Base-by-base conservation (phyloP, 2,113 vertebrate genomes). In the Leptodactylus fuscus region DNA sequence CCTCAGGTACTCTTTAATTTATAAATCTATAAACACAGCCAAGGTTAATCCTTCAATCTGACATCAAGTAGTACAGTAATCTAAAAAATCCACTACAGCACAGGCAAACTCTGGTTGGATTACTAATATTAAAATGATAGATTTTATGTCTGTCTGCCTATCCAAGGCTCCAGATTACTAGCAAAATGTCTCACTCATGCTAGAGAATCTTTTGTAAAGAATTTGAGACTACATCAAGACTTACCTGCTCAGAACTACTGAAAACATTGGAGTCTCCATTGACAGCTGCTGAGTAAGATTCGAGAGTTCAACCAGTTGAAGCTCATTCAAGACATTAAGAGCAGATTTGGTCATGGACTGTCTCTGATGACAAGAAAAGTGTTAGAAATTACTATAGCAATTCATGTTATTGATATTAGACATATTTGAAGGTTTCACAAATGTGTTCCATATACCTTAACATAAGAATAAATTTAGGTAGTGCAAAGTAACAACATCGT, bases 221-320 rank as follows among this genome's bases (percentile, higher is more conserved):
- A 74, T 49, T 18, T 18, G 20, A 16, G 44, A 16, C 24, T 49
- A 13, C 29, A 49, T 32, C 8, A 2, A 27, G 22, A 90, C 89
- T 60, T 82, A 95, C 95, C 34, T 92, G 81, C 0, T 85, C 60
- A 91, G 76, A 73, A 90, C 92, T 16, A 94, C 16, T 29, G 85
- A 89, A 77, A 91, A 92, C 48, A 81, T 75, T 81, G 83, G 48
- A 62, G 90, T 36, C 48, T 13, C 81, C 11, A 90, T 41, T 20
- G 89, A 6, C 0, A 87, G 0, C 22, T 4, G 15, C 34, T 15
- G 20, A n/a, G 15, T 71, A 29, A 44, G 36, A 44, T 70, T 69
- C 24, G 70, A 27, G 15, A 70, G 60, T 3, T 8, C 44, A 13
- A 75, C 34, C 4, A 18, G 5, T n/a, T 80, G 46, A 53, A 79